A percentile compares a stretch with the other conserved stretches of the same genome.
Conservation (phyloP, 2,113 vertebrate species). For the Serinus canaria region DNA sequence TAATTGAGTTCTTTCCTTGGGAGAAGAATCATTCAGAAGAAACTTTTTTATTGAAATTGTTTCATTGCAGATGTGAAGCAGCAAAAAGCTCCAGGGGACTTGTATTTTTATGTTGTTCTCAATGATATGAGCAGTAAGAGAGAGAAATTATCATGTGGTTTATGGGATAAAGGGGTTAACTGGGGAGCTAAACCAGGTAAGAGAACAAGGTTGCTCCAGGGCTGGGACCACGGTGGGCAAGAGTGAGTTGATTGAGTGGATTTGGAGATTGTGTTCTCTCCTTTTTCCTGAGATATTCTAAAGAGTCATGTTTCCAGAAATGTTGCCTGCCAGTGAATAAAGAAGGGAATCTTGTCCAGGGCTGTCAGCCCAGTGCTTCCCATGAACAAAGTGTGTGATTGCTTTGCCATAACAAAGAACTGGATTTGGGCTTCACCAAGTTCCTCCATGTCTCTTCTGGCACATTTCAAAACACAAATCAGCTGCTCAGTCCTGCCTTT, state of each 20-base stretch:
- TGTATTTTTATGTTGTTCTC: background rate
- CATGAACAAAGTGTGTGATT: background rate
- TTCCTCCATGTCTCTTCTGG: background rate
- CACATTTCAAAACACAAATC: background rate
- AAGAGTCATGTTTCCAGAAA: background rate
- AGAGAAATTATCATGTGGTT: background rate
- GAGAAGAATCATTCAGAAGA: background rate
- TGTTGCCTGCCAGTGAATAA: background rate
- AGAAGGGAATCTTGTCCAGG: background rate
- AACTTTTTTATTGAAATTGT: background rate
- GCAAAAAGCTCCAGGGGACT: background rate
- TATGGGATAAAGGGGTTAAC: background rate
- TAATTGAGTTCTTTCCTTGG: background rate
- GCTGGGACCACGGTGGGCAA: background rate
- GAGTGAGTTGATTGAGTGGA: background rate
- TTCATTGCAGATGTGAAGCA: background rate
- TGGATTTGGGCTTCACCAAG: background rate
- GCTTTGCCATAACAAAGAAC: background rate
- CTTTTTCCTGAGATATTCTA: background rate
- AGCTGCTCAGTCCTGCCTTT: background rate
- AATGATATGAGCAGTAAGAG: background rate
- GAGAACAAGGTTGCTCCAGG: background rate
- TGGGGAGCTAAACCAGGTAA: background rate
- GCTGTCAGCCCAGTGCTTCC: background rate
- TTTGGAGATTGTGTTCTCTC: background rate